Conservation (phyloP, 2,888 invertebrate species). For the Pterostichus madidus region DNA sequence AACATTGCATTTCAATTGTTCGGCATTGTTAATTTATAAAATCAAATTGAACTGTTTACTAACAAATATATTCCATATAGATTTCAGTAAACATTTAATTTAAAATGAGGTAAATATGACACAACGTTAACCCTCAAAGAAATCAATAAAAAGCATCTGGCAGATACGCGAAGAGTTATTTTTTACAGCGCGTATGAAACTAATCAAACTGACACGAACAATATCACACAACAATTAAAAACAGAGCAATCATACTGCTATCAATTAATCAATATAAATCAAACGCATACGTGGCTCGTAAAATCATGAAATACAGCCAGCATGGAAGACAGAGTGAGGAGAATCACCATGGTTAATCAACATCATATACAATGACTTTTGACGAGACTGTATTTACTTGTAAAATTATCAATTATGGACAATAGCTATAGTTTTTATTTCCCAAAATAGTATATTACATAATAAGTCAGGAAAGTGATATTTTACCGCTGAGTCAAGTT, state of each 20-base stretch:
- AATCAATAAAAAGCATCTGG: constrained; percentile 13
- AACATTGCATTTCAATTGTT: background rate
- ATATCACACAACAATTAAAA: constrained; percentile 64
- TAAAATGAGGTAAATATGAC: too few relatives aligned
- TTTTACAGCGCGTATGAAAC: constrained; percentile 57
- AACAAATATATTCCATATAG: background rate
- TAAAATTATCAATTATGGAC: too few relatives aligned
- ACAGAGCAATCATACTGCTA: constrained; percentile 59
- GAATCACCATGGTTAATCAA: constrained; percentile 6
- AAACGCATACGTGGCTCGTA: constrained; percentile 51
- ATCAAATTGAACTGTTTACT: background rate
- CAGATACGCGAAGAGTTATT: constrained; percentile 44
- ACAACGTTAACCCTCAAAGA: background rate
- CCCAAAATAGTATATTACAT: too few relatives aligned
- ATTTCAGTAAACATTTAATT: too few relatives aligned
- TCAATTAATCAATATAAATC: constrained; percentile 66
- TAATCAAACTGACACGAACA: constrained; percentile 65
- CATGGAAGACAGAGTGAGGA: background rate
- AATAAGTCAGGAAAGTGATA: too few relatives aligned
- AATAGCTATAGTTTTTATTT: too few relatives aligned
- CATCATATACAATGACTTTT: background rate
- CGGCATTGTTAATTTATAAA: background rate
- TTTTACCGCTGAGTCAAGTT: too few relatives aligned
- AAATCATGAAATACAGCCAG: constrained; percentile 51
- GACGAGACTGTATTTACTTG: background rate